Base-by-base conservation (phyloP, 2,888 invertebrate species). In the Cynaeus angustus region DNA sequence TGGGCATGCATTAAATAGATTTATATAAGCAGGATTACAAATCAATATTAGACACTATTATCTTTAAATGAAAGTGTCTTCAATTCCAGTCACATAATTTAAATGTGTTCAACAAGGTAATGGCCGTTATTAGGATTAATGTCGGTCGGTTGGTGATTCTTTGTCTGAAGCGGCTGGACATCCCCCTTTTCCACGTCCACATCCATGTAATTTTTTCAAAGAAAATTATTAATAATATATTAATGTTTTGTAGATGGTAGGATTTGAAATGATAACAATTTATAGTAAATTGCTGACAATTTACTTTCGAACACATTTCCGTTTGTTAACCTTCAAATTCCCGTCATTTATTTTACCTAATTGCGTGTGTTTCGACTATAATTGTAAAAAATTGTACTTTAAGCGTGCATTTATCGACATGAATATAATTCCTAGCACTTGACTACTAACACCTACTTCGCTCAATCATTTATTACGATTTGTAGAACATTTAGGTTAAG, bases 401-500 rank as follows among this genome's bases (percentile, higher is more conserved):
- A 66, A 56, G 65, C 64, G 41, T 56, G 66, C 66, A 37, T 65
- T 69, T 70, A 64, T 62, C 64, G 56, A 56, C 62, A 58, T 56
- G 70, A 56, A 67, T 62, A 46, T 62, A 67, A 70, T 64, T 66
- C 53, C 52, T 43, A 62, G 38, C 58, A 58, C 58, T 67, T 58
- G 67, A 67, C 67, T n/a, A n/a, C n/a, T 37, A 70, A 70, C 67
- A 67, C 67, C 62, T 67, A 70, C 30, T 70, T 69, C 38, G 28
- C 48, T 66, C 59, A 50, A 71, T 66, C 75, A 71, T 75, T 75
- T 72, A 68, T 71, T 72, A 73, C 66, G 73, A 73, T 72, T 75
- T 71, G 72, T 66, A 43, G 68, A 67, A 70, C 70, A 73, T 73
- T 74, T 64, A 62, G 73, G 68, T 73, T 72, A 75, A 75, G 72